Evolutionary conservation across 2,113 vertebrate genomes (phyloP), one percentile per base, ranked within the genome.

Genomic region (Melanocharis versteri): DNA sequence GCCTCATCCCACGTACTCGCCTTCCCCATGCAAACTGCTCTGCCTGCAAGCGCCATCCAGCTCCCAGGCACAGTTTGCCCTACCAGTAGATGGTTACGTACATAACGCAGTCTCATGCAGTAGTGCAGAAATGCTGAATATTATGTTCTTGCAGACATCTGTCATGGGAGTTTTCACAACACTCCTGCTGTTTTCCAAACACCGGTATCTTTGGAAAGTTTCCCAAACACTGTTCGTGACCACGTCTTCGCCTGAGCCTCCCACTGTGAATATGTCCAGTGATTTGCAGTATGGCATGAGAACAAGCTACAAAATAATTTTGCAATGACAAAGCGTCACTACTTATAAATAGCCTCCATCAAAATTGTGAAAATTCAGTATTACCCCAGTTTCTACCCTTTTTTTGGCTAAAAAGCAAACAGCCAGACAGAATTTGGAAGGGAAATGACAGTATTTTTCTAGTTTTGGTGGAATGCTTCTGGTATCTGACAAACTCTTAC

Each of bases 201-300:
- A 99, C 50, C 99, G 98, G 83, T 99, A 99, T 51, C 99, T 98
- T 96, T 99, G 98, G 94, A 99, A 99, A 7, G 98, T 99, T 87
- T 99, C 99, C 99, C 99, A 99, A 77, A 97, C 98, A 0, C 97
- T 98, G 87, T 98, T 99, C 2, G 97, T 98, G 80, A 97, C 92
- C 50, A 98, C 66, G 4, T 99, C 98, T 13, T 99, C 98, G 2
- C 98, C 99, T 7, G 98, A 98, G 5, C 98, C 98, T 89, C 98
- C 98, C 62, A 96, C 87, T 0, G 98, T 98, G 97, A 99, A 99
- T 73, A 99, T 98, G 80, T 99, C 99, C 97, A 99, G 96, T 3
- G 98, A 99, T 93, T 99, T 99, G 96, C 99, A 99, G 98, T 99
- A 98, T 1, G 99, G 99, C 98, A 99, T 99, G 93, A 99, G 97